These are phyloP conservation scores for Nothoprocta pentlandii DNA, from an alignment of 2,113 vertebrate genomes.

Conservation along the genomic window DNA sequence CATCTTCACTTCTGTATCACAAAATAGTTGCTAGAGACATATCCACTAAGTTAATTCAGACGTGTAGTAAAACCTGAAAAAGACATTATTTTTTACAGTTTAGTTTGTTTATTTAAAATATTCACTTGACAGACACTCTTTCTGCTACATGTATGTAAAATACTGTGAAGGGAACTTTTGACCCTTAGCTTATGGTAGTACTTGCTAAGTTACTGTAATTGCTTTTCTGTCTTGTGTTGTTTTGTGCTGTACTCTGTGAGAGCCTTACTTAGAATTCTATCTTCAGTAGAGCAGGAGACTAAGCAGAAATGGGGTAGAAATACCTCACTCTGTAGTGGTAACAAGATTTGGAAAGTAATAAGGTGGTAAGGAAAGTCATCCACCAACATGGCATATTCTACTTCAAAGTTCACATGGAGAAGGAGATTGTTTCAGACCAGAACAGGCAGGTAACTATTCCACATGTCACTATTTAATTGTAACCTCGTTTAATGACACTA, in stretches of 20 bases:
- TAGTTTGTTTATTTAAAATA: neutral
- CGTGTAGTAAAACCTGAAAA: neutral
- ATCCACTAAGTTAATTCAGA: neutral
- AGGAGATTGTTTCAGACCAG: neutral
- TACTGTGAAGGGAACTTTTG: rapidly evolving
- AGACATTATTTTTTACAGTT: neutral
- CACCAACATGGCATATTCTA: rapidly evolving
- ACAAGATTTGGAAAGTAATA: neutral
- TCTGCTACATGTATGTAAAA: neutral
- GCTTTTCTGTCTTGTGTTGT: neutral
- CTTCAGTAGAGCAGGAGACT: neutral
- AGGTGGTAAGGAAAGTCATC: rapidly evolving
- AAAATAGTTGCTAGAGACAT: rapidly evolving
- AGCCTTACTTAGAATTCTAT: neutral
- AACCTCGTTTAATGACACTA: too few relatives aligned
- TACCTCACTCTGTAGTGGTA: neutral
- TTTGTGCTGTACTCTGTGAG: neutral
- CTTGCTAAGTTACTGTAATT: neutral
- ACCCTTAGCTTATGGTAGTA: neutral
- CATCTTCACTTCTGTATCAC: neutral
- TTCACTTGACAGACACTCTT: neutral
- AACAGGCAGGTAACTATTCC: neutral
- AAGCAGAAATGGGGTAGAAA: neutral
- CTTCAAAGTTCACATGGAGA: neutral
- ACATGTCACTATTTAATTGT: neutral